Evolutionary conservation across 2,888 invertebrate species (phyloP).

Genomic region (Cephus pygmeus): DNA sequence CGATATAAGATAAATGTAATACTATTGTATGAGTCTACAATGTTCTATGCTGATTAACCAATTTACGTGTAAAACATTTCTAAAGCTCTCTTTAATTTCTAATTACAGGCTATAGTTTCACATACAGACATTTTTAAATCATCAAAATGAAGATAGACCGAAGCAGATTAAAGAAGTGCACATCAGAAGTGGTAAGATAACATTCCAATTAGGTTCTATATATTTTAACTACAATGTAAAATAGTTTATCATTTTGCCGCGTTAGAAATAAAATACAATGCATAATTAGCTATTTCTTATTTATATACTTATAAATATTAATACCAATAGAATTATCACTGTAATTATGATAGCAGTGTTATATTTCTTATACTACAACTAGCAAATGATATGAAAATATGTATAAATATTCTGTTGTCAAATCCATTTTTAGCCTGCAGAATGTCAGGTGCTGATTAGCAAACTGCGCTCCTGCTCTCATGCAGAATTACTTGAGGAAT

Average conservation of each 20-base stretch:
- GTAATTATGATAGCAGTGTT: neutral
- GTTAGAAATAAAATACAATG: neutral
- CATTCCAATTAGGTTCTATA: neutral
- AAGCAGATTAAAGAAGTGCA: constrained; percentile 83
- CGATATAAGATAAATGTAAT: neutral
- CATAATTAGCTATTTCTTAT: no score
- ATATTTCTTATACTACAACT: neutral
- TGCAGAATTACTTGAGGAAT: constrained; percentile 74
- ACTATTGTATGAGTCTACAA: neutral
- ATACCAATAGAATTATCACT: neutral
- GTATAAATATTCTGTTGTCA: neutral
- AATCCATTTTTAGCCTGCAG: constrained; percentile 69
- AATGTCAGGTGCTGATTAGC: constrained; percentile 82
- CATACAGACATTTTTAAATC: neutral
- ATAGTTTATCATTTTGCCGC: no score
- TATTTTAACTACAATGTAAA: neutral
- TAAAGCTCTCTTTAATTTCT: neutral
- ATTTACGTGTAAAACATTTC: neutral
- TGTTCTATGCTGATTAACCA: neutral
- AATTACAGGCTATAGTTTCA: neutral
- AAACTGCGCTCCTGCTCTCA: constrained; percentile 76
- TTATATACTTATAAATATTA: no score
- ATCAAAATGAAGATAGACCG: constrained; percentile 83
- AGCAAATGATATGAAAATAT: neutral
- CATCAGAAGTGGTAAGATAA: constrained; percentile 78